These are phyloP conservation scores for Upupa epops DNA, from an alignment of 2,113 vertebrate genomes.

Conservation along the genomic window DNA sequence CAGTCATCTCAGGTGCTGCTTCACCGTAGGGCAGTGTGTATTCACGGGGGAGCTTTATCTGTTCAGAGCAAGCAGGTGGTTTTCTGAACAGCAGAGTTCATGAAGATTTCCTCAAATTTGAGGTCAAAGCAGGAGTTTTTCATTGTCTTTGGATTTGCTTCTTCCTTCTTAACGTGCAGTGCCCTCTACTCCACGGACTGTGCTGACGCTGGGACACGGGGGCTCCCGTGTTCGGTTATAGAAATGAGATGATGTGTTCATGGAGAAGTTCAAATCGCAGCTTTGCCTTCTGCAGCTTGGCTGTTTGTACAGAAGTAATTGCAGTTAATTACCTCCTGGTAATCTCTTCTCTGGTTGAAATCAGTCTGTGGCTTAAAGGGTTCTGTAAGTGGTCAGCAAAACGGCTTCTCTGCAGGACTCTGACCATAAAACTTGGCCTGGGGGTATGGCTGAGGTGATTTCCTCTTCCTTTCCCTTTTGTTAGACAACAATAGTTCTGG, in stretches of 20 bases:
- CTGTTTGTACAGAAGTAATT: background rate
- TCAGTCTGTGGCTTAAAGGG: background rate
- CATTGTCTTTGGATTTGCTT: background rate
- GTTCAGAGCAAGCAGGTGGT: background rate
- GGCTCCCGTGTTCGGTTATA: background rate
- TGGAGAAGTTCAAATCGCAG: background rate
- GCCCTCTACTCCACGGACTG: background rate
- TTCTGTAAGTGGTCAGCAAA: background rate
- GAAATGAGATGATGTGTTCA: background rate
- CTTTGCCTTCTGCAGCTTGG: background rate
- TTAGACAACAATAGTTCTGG: background rate
- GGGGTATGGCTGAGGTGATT: background rate
- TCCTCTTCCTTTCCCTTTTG: rapidly evolving
- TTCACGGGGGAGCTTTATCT: rapidly evolving
- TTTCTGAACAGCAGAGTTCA: background rate
- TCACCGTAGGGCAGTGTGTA: background rate
- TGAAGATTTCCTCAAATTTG: background rate
- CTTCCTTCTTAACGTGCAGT: background rate
- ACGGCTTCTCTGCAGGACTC: background rate
- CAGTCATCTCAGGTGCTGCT: background rate
- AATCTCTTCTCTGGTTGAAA: background rate
- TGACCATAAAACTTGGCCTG: background rate
- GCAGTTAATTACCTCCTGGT: background rate
- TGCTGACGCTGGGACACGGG: background rate
- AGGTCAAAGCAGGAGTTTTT: background rate